Base-by-base conservation (phyloP, 2,888 invertebrate species). In the Cordilura impudica region DNA sequence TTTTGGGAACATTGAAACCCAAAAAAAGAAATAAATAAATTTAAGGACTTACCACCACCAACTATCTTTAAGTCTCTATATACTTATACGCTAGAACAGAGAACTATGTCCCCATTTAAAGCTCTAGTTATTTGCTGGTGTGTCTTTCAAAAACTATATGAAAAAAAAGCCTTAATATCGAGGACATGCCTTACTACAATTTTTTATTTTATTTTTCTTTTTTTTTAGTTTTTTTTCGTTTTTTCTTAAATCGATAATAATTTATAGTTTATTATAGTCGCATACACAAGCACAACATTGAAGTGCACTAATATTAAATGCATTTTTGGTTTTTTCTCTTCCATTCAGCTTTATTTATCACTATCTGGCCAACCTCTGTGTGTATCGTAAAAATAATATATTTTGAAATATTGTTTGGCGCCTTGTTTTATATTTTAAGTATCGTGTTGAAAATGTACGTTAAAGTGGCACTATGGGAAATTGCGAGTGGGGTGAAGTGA, bases 221-320 rank as follows among this genome's bases (percentile, higher is more conserved):
- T 31, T 45, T 53, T 69, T 61, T 35, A 35, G 29, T 35, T 67
- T 67, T 16, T 66, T 39, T 53, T 31, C 31, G 29, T 53, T 75
- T 78, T 69, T 63, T 31, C 63, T 63, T 54, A 71, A 79, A 79
- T 75, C 79, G 75, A 75, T 75, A 75, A 63, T 56, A 67, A 67
- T 79, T 79, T 79, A 79, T 75, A 67, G 43, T 73, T 60, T 56
- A 58, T 61, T 61, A 19, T 51, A 16, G 21, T 70, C 3, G 18
- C 58, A 54, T 53, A 53, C 49, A 18, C 18, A 26, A 47, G 45
- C 51, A 69, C 63, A 72, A 75, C 63, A 72, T 72, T 71, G 67
- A 79, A 79, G 75, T 75, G 69, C 65, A 73, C 39, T 65, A 58
- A 70, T 65, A 67, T 58, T 65, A 47, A 60, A 61, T 67, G 71